Evolutionary conservation across 2,888 invertebrate species (phyloP).

Genomic region (Melieria crassipennis): DNA sequence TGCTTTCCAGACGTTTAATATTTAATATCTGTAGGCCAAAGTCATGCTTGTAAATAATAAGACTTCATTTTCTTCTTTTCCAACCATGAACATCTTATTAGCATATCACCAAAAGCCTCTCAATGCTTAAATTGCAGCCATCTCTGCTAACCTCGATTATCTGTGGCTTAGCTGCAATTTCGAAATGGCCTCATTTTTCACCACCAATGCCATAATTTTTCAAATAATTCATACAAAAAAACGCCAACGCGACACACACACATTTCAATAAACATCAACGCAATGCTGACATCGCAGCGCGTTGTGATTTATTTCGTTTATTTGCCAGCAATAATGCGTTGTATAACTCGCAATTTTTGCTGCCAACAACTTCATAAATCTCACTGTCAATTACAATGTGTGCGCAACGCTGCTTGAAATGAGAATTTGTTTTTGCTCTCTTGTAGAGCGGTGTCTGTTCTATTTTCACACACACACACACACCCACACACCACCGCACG

Average conservation of each 20-base stretch:
- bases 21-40: no score
- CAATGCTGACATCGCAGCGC: slow-evolving; percentile 5
- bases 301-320: slow-evolving; percentile 25
- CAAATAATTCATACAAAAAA: slow-evolving; percentile 16
- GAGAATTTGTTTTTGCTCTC: slow-evolving; percentile 41
- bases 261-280: slow-evolving; percentile 35
- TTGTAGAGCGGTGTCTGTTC: neutral
- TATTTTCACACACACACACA: neutral
- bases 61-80: no score
- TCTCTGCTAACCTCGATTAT: no score
- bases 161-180: neutral
- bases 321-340: slow-evolving; percentile 4
- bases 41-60: no score
- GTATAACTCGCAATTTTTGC: neutral
- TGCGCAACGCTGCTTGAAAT: slow-evolving; percentile 57
- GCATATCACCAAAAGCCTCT: no score
- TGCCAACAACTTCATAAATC: slow-evolving; percentile 32
- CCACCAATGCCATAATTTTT: slow-evolving; percentile 14
- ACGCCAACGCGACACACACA: slow-evolving; percentile 20
- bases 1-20: no score
- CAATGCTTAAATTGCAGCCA: no score
- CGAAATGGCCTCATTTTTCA: slow-evolving; percentile 18
- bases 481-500: neutral
- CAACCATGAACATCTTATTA: no score
- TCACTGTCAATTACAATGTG: slow-evolving; percentile 43